phyloP scores from a whole-genome alignment of 2,797 vertebrate species.

The Coccyzus lansbergi region DNA sequence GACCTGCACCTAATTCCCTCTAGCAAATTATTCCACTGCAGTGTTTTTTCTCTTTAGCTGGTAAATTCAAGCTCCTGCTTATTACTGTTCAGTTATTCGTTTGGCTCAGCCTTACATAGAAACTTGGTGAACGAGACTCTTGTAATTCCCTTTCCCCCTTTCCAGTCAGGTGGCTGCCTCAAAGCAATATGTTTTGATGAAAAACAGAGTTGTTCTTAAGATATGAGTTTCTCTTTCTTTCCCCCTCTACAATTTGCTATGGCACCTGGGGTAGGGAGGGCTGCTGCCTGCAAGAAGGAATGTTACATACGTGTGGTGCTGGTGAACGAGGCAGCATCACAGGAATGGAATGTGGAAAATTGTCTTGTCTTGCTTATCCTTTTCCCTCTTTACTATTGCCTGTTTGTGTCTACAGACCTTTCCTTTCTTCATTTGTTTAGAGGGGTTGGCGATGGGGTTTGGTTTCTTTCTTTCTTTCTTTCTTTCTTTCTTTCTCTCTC shows the following conservation, averaged over 20 bases:
- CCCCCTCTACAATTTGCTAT: slow-evolving; percentile 43
- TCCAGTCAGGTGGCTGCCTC: slow-evolving; percentile 30
- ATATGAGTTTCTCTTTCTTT: slow-evolving; percentile 1
- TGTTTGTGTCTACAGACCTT: neutral
- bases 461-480: neutral
- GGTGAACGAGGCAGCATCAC: neutral
- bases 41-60: neutral
- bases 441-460: rapidly evolving
- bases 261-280: slow-evolving; percentile 47
- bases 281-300: slow-evolving; percentile 44
- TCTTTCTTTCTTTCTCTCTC: neutral
- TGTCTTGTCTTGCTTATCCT: slow-evolving; percentile 50
- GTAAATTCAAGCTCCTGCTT: slow-evolving; percentile 1
- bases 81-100: slow-evolving; percentile 24
- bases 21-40: slow-evolving; percentile 19
- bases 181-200: slow-evolving; percentile 44
- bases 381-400: neutral
- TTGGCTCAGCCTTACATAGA: slow-evolving; percentile 31
- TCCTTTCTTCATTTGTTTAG: neutral
- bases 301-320: slow-evolving; percentile 45
- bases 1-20: slow-evolving; percentile 31
- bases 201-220: slow-evolving; percentile 40
- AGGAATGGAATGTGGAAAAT: slow-evolving; percentile 56
- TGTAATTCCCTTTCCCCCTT: neutral
- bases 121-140: neutral